A percentile compares a stretch with the other conserved stretches of the same genome.
These are phyloP conservation scores for Halcyon malimbica DNA, from an alignment of 2,113 vertebrate genomes.

Conservation along the genomic window DNA sequence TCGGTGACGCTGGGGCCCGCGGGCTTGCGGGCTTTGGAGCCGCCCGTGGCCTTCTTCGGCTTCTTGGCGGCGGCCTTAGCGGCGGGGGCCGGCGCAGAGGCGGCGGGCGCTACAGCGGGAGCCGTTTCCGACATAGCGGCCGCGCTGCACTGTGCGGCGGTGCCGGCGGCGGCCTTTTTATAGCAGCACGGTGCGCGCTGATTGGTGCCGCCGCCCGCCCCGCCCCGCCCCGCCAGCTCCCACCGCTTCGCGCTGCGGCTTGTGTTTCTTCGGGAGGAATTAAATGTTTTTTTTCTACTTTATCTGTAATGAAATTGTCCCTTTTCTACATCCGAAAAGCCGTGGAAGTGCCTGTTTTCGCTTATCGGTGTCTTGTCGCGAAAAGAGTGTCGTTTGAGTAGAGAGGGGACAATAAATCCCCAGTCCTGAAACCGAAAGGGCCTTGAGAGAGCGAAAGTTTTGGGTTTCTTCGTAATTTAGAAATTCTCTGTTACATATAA, in stretches of 20 bases:
- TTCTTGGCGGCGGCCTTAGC: slow-evolving; percentile 76
- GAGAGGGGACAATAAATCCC: neutral
- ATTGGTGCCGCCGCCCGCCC: slow-evolving; percentile 63
- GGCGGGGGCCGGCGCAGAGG: slow-evolving; percentile 5
- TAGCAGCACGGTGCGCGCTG: slow-evolving; percentile 57
- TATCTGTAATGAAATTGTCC: neutral
- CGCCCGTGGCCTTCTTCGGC: slow-evolving; percentile 59
- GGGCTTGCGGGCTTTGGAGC: slow-evolving; percentile 61
- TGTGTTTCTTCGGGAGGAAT: slow-evolving; percentile 59
- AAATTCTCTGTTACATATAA: neutral
- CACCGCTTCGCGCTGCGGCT: neutral
- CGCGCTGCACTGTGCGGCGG: rapidly evolving
- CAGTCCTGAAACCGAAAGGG: neutral
- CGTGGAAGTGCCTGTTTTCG: neutral
- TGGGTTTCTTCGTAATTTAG: slow-evolving; percentile 25
- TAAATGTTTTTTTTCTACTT: neutral
- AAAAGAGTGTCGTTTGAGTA: neutral
- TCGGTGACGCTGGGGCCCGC: slow-evolving; percentile 77
- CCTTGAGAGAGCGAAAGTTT: neutral
- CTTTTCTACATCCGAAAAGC: neutral
- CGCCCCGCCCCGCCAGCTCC: neutral
- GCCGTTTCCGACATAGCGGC: slow-evolving; percentile 15
- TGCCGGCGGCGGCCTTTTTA: slow-evolving; percentile 21
- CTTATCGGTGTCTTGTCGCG: rapidly evolving
- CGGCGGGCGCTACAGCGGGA: neutral